Evolutionary conservation across 2,888 invertebrate genomes (phyloP), one percentile per base, ranked within the genome.

Genomic region (Eupithecia exiguata): DNA sequence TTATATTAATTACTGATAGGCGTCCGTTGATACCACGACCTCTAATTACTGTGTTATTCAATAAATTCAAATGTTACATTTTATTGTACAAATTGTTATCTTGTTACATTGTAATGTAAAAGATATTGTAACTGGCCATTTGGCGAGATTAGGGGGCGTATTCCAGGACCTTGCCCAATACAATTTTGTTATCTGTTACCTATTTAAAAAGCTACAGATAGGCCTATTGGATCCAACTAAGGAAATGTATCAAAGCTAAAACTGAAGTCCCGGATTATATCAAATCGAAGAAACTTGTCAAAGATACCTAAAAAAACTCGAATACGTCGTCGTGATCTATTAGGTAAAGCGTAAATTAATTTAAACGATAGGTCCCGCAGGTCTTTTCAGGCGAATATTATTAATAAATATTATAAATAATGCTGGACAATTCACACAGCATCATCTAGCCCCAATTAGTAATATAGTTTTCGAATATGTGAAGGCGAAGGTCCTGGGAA

Each of bases 1-100:
- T 71, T 69, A 73, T 40, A 77, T 78, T 75, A 75, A 68, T 72
- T 68, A 30, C 70, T 72, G 79, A 79, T 79, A 79, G 76, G 38
- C 35, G 74, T 72, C 18, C 72, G 65, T 70, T 74, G 73, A 74
- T 76, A 74, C 53, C 35, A 30, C 68, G 74, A 72, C 73, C 71
- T 75, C 65, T 69, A 70, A 63, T 77, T 69, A 69, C 25, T 43
- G 35, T 75, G 74, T 72, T 68, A 74, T 71, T 43, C 14, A 69
- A 74, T 74, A 63, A 38, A 38, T 38, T 65, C 1, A 65, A 43
- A 66, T 66, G 40, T 62, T 30, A 62, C 58, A 63, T 69, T 71
- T 46, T 70, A 69, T 62, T 25, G 65, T 40, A 65, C 62, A 63
- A 63, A 65, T 43, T 40, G 61, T 62, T 69, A 69, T 69, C 30